phyloP scores from a whole-genome alignment of 2,113 vertebrate species.

The Poeciliopsis prolifica region DNA sequence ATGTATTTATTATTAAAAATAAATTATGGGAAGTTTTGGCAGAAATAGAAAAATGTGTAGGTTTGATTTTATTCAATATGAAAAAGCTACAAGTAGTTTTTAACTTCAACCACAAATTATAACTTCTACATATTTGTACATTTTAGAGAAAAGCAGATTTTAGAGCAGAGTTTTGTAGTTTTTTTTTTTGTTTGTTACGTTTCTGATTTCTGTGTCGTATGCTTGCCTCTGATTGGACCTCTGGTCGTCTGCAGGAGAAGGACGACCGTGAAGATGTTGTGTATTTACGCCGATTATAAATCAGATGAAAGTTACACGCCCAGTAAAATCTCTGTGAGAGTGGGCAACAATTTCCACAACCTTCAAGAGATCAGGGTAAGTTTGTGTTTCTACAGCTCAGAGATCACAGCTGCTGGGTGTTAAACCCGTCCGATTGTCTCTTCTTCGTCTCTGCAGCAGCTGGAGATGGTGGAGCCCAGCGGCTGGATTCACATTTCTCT shows the following conservation, averaged over 20 bases:
- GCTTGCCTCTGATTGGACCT: background rate
- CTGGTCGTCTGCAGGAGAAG: slow-evolving; percentile 85
- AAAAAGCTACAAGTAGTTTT: background rate
- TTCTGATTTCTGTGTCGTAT: background rate
- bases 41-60: too few species aligned
- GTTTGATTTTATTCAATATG: background rate
- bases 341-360: slow-evolving; percentile 99
- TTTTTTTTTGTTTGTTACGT: background rate
- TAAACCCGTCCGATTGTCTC: background rate
- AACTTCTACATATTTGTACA: too few species aligned
- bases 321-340: slow-evolving; percentile 97
- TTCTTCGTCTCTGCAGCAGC: slow-evolving; percentile 81
- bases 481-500: slow-evolving; percentile 98
- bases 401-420: background rate
- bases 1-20: too few species aligned
- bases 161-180: background rate
- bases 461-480: slow-evolving; percentile 99
- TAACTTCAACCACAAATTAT: background rate
- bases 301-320: slow-evolving; percentile 99
- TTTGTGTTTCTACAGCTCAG: background rate
- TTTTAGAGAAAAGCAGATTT: background rate
- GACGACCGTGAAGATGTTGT: slow-evolving; percentile 97
- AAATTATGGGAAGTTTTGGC: too few species aligned
- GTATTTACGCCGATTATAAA: slow-evolving; percentile 98
- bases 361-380: slow-evolving; percentile 95